Percentiles rank a stretch among this genome's conserved stretches.
Conservation (phyloP, 2,113 vertebrate genomes). For the Cavia porcellus region DNA sequence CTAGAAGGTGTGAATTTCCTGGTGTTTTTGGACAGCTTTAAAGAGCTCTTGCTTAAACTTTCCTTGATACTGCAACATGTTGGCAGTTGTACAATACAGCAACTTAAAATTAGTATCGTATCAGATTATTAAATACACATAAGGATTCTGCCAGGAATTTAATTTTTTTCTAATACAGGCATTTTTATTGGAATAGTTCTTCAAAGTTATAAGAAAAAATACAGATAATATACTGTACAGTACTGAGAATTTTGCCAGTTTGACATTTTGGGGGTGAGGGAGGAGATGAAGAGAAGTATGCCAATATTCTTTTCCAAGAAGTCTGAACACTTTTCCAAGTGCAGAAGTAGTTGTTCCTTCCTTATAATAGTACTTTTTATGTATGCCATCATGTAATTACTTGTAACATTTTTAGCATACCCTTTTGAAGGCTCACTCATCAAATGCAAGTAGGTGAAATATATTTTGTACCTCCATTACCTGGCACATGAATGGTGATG, state of each 20-base stretch:
- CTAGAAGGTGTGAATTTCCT: conserved; percentile 27
- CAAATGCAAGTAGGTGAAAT: not conserved
- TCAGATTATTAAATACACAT: conserved; percentile 29
- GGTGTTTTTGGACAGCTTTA: not conserved
- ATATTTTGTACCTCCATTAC: not conserved
- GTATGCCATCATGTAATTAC: accelerated
- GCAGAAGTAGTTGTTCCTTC: not conserved
- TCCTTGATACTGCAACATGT: not conserved
- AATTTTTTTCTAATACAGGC: not conserved
- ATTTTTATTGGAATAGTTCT: not conserved
- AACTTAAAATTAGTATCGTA: conserved; percentile 8
- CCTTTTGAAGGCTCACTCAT: not conserved
- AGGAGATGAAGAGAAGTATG: no score
- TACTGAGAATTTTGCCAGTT: not conserved
- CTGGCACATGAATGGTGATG: not conserved
- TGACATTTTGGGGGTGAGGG: not conserved
- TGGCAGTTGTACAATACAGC: not conserved
- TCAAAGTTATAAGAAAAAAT: not conserved
- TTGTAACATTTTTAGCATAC: not conserved
- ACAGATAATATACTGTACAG: not conserved
- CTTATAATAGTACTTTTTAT: not conserved
- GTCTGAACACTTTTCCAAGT: not conserved
- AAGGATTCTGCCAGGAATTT: not conserved
- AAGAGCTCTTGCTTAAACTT: not conserved
- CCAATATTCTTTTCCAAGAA: not conserved